Conservation (phyloP, 2,113 vertebrate genomes). For the Ammospiza nelsoni region DNA sequence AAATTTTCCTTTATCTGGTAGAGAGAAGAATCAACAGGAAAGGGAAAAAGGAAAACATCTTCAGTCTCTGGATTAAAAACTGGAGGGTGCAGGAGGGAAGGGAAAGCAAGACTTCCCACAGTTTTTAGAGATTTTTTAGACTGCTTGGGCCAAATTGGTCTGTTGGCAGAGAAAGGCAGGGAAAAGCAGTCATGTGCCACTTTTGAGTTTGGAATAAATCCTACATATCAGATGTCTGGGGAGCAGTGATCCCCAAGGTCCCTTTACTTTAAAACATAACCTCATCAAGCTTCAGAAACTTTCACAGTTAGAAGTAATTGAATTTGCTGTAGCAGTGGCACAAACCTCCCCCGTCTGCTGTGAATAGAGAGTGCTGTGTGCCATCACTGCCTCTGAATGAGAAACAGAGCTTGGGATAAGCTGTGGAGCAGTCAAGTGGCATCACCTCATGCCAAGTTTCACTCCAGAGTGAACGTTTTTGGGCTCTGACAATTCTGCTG, state of each 20-base stretch:
- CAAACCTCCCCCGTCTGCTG: not conserved
- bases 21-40: not conserved
- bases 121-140: not conserved
- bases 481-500: constrained; percentile 28
- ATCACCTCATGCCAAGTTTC: constrained; percentile 34
- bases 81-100: not conserved
- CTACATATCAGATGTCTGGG: not conserved
- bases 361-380: not conserved
- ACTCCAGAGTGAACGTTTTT: not conserved
- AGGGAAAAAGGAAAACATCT: not conserved
- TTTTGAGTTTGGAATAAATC: not conserved
- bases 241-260: not conserved
- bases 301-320: not conserved
- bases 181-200: not conserved
- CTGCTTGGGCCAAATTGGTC: not conserved
- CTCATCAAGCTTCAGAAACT: not conserved
- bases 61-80: not conserved
- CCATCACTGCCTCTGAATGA: not conserved
- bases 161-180: not conserved
- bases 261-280: not conserved
- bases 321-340: not conserved
- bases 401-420: constrained; percentile 1
- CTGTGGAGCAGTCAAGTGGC: not conserved
- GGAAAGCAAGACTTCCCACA: not conserved
- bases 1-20: not conserved